Conservation (phyloP, 2,797 vertebrate genomes). For the Anguilla pacifica region DNA sequence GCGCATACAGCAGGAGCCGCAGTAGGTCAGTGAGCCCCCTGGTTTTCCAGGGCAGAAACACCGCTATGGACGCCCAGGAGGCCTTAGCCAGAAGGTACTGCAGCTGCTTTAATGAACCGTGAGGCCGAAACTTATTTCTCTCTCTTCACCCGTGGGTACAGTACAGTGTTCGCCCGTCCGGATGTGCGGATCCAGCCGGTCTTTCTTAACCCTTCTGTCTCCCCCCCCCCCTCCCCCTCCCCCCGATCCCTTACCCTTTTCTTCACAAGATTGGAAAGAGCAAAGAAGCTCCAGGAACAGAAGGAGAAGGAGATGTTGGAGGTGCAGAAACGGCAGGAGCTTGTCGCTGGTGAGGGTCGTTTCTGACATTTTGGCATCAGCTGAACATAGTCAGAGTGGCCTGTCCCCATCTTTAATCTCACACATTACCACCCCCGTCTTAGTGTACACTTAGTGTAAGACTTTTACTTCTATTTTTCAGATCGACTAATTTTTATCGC, state of each 20-base stretch:
- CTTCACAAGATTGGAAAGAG: slow-evolving; percentile 79
- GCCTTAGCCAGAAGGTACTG: slow-evolving; percentile 91
- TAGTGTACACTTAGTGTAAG: too few species aligned
- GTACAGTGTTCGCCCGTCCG: background rate
- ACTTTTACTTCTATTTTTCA: too few species aligned
- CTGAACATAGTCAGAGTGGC: background rate
- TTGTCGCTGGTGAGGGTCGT: slow-evolving; percentile 77
- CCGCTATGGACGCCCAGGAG: slow-evolving; percentile 98
- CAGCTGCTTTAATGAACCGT: slow-evolving; percentile 32
- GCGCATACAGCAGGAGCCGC: slow-evolving; percentile 78
- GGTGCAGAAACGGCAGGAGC: slow-evolving; percentile 91
- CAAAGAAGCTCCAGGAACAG: slow-evolving; percentile 96
- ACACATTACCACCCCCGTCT: too few species aligned
- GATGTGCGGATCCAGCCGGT: background rate
- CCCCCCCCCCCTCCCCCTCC: background rate
- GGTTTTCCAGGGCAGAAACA: slow-evolving; percentile 90
- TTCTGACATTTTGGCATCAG: background rate
- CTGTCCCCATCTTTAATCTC: background rate
- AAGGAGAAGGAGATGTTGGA: slow-evolving; percentile 95
- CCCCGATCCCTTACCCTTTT: background rate
- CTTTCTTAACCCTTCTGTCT: background rate
- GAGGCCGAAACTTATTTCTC: slow-evolving; percentile 8
- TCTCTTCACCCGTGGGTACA: slow-evolving; percentile 11
- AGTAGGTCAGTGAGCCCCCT: slow-evolving; percentile 86
- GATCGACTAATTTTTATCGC: too few species aligned